phyloP scores from a whole-genome alignment of 1,140 invertebrate species.

The Drosophila ambigua region DNA sequence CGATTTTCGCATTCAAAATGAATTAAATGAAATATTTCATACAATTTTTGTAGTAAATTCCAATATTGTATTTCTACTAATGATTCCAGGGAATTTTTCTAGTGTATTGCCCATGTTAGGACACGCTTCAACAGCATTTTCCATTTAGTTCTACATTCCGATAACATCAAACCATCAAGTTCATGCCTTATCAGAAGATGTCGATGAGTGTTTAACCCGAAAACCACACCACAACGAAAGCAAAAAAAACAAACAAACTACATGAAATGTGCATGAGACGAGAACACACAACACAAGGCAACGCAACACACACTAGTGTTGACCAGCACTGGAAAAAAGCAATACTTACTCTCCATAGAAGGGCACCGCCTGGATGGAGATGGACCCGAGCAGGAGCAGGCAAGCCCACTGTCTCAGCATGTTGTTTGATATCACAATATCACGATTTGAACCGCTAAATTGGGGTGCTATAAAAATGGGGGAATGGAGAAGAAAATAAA shows the following conservation, averaged over 20 bases:
- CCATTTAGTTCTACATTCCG: neutral
- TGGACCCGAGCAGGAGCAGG: conserved; percentile 52
- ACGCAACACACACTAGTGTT: conserved; percentile 28
- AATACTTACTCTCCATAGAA: conserved; percentile 70
- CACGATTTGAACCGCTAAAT: conserved; percentile 35
- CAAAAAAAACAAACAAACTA: conserved; percentile 24
- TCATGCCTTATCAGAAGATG: conserved; percentile 50
- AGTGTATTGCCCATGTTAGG: no score
- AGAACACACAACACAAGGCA: conserved; percentile 54
- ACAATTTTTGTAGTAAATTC: no score
- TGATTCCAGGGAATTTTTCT: neutral
- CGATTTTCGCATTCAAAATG: no score
- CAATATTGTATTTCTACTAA: neutral
- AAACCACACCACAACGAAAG: conserved; percentile 1
- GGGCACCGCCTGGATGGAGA: conserved; percentile 52
- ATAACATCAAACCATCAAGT: conserved; percentile 23
- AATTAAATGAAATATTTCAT: no score
- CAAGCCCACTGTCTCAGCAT: conserved; percentile 66
- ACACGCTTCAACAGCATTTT: neutral
- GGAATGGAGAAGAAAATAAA: conserved; percentile 24
- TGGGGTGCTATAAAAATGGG: conserved; percentile 16
- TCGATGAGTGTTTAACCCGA: conserved; percentile 29
- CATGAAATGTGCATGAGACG: conserved; percentile 68
- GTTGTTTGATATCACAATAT: conserved; percentile 40
- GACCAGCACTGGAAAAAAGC: no score